A percentile compares a stretch with the other conserved stretches of the same genome.
Evolutionary conservation across 35 echinoderm and acorn worm species (phyloP).

Genomic region (Ophiothrix spiculata): DNA sequence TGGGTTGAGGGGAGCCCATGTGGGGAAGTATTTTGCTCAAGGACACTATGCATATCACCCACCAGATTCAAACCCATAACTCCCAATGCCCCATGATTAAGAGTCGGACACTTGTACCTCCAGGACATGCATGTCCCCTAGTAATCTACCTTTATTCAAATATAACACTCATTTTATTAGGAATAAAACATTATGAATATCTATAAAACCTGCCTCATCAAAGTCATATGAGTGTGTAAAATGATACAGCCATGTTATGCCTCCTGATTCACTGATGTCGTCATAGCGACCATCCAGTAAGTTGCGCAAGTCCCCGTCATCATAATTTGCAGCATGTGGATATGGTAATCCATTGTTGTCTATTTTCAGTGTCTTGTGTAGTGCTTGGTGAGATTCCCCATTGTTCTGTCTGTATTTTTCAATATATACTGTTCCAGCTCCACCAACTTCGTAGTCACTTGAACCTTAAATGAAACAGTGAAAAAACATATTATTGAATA

Average conservation of each 20-base stretch:
- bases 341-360: conserved; percentile 65
- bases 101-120: too few species aligned
- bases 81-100: too few species aligned
- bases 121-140: too few species aligned
- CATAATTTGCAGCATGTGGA: conserved; percentile 30
- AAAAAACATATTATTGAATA: too few species aligned
- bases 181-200: not conserved
- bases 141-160: not conserved
- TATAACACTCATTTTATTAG: not conserved
- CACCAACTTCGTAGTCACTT: conserved; percentile 57
- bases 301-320: conserved; percentile 30
- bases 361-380: conserved; percentile 70
- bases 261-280: conserved; percentile 68
- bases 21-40: too few species aligned
- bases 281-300: conserved; percentile 68
- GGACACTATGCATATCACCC: too few species aligned
- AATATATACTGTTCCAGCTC: conserved; percentile 76
- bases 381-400: not conserved
- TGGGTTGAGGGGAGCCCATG: too few species aligned
- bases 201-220: conserved; percentile 53
- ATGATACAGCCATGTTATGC: conserved; percentile 86
- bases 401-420: conserved; percentile 35
- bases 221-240: conserved; percentile 59
- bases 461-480: too few species aligned
- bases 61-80: too few species aligned